A percentile compares a stretch with the other conserved stretches of the same genome.
Conservation (phyloP, 1,140 invertebrate species). For the Halyomorpha halys region DNA sequence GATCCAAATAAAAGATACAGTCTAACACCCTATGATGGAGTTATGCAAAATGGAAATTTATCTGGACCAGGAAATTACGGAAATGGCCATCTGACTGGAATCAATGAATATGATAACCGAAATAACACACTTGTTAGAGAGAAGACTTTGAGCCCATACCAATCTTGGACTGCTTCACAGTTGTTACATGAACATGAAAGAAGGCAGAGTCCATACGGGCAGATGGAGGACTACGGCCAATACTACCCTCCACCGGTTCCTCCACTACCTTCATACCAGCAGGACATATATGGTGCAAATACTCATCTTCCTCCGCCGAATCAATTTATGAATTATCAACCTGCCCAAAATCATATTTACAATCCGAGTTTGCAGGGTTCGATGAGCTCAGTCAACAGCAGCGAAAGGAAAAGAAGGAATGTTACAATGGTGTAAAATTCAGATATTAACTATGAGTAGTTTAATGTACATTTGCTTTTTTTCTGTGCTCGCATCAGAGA, state of each 20-base stretch:
- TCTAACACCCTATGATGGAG: conserved; percentile 35
- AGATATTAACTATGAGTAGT: background rate
- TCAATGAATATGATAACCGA: conserved; percentile 29
- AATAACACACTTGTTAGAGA: conserved; percentile 36
- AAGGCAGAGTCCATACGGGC: conserved; percentile 39
- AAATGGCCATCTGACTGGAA: conserved; percentile 29
- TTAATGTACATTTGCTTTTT: conserved; percentile 16
- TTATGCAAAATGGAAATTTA: conserved; percentile 19
- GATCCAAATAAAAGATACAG: conserved; percentile 40
- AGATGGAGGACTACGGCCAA: conserved; percentile 31
- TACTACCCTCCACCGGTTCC: conserved; percentile 31
- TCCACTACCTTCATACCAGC: conserved; percentile 29
- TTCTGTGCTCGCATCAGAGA: conserved; percentile 9
- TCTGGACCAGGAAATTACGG: conserved; percentile 19
- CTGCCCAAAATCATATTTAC: conserved; percentile 37
- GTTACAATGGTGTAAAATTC: conserved; percentile 43
- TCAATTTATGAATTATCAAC: conserved; percentile 37
- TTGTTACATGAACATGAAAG: conserved; percentile 48
- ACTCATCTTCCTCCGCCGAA: conserved; percentile 34
- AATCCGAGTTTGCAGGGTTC: conserved; percentile 45
- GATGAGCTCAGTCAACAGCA: conserved; percentile 44
- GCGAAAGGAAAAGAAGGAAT: conserved; percentile 43
- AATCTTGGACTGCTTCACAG: conserved; percentile 48
- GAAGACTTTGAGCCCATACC: conserved; percentile 42
- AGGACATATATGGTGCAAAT: conserved; percentile 30